Percentiles rank a stretch among this genome's conserved stretches.
These are phyloP conservation scores for Tylochromis polylepis DNA, from an alignment of 2,113 vertebrate genomes.

Conservation along the genomic window DNA sequence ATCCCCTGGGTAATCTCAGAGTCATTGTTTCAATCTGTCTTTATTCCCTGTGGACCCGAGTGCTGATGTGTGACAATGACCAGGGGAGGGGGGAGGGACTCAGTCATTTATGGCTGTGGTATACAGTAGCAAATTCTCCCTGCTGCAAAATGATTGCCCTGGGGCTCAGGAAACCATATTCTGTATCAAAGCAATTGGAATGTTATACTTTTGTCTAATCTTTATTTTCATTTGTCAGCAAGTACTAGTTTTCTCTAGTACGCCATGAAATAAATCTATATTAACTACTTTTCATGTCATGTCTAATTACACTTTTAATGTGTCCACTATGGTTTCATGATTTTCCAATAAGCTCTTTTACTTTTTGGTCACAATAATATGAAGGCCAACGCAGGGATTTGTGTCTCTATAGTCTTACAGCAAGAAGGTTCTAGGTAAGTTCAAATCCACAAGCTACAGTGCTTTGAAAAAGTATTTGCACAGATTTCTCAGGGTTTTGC, in stretches of 20 bases:
- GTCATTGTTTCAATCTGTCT: conserved; percentile 23
- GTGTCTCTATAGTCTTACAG: background rate
- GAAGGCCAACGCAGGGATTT: accelerated
- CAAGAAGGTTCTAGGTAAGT: accelerated
- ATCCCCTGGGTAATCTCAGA: conserved; percentile 30
- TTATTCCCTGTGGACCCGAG: background rate
- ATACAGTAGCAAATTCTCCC: background rate
- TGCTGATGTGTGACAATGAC: conserved; percentile 2
- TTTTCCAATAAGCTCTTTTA: background rate
- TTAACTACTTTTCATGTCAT: background rate
- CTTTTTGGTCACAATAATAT: background rate
- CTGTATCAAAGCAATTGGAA: background rate
- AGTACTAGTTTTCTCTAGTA: background rate
- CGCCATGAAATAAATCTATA: background rate
- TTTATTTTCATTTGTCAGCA: background rate
- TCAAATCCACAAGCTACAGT: background rate
- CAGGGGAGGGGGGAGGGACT: background rate
- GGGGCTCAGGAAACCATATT: background rate
- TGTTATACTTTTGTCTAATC: background rate
- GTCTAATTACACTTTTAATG: background rate
- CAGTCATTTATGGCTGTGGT: background rate
- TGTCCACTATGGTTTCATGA: background rate
- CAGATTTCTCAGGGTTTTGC: background rate
- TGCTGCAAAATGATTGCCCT: background rate
- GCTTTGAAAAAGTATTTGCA: background rate